These are phyloP conservation scores for Leptatherina wallacei DNA, from an alignment of 2,797 vertebrate genomes.

Conservation along the genomic window DNA sequence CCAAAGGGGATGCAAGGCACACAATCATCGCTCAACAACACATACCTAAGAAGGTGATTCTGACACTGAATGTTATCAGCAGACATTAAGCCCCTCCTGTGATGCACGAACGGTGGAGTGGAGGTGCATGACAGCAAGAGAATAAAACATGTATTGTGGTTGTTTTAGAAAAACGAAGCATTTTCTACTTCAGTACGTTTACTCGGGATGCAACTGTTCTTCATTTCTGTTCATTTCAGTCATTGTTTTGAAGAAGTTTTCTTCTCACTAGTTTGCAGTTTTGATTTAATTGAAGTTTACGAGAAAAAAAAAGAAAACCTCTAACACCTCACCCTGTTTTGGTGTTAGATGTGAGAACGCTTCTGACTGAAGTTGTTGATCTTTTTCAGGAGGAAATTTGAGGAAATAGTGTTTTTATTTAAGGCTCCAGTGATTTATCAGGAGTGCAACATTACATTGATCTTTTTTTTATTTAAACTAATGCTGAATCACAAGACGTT, in stretches of 20 bases:
- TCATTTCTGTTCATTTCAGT: too few species aligned
- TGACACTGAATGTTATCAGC: not conserved
- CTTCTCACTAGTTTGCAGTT: not conserved
- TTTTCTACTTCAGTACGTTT: not conserved
- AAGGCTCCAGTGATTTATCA: too few species aligned
- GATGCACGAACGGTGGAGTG: not conserved
- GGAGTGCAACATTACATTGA: too few species aligned
- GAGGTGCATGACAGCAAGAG: not conserved
- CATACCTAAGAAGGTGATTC: constrained; percentile 31
- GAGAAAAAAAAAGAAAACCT: too few species aligned
- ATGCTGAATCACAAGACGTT: too few species aligned
- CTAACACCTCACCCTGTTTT: too few species aligned
- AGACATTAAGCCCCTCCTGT: constrained; percentile 3
- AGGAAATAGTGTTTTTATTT: too few species aligned
- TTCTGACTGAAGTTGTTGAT: too few species aligned
- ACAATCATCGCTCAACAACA: constrained; percentile 15
- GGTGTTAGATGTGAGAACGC: too few species aligned
- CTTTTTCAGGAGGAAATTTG: too few species aligned
- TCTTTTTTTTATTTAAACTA: too few species aligned
- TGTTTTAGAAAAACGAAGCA: not conserved
- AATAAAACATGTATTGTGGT: not conserved
- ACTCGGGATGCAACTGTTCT: not conserved
- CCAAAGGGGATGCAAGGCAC: constrained; percentile 35
- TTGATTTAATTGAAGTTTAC: too few species aligned
- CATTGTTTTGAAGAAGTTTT: not conserved